A percentile compares a stretch with the other conserved stretches of the same genome.
Conservation (phyloP, 2,113 vertebrate species). For the Notothenia coriiceps region DNA sequence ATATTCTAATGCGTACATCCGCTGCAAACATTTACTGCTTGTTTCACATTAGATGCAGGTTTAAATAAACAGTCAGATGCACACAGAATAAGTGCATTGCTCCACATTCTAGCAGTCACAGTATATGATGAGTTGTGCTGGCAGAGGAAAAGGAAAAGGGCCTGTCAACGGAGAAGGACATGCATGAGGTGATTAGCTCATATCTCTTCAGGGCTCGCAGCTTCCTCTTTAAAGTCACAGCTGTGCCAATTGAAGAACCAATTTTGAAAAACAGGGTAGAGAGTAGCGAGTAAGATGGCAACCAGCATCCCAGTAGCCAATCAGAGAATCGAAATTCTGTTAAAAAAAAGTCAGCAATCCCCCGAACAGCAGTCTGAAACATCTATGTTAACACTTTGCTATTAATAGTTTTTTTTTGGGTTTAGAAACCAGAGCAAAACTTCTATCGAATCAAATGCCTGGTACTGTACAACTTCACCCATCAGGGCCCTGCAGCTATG, state of each 20-base stretch:
- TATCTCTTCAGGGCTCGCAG: conserved; percentile 48
- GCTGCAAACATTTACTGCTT: background rate
- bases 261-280: conserved; percentile 31
- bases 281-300: conserved; percentile 13
- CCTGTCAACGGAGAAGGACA: conserved; percentile 61
- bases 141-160: conserved; percentile 53
- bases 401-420: conserved; percentile 71
- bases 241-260: conserved; percentile 29
- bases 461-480: conserved; percentile 30
- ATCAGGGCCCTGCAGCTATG: conserved; percentile 23
- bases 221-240: conserved; percentile 71
- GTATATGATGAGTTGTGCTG: background rate
- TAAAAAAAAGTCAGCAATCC: conserved; percentile 49
- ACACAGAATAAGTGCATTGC: background rate
- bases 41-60: background rate
- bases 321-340: conserved; percentile 32
- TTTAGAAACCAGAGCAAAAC: conserved; percentile 66
- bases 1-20: background rate
- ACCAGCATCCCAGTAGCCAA: conserved; percentile 20
- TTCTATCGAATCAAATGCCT: conserved; percentile 57
- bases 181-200: conserved; percentile 64
- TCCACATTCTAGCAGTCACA: background rate
- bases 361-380: conserved; percentile 49
- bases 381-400: conserved; percentile 61
- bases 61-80: conserved; percentile 1